These are phyloP conservation scores for Gyps fulvus DNA, from an alignment of 2,113 vertebrate species.

Conservation along the genomic window DNA sequence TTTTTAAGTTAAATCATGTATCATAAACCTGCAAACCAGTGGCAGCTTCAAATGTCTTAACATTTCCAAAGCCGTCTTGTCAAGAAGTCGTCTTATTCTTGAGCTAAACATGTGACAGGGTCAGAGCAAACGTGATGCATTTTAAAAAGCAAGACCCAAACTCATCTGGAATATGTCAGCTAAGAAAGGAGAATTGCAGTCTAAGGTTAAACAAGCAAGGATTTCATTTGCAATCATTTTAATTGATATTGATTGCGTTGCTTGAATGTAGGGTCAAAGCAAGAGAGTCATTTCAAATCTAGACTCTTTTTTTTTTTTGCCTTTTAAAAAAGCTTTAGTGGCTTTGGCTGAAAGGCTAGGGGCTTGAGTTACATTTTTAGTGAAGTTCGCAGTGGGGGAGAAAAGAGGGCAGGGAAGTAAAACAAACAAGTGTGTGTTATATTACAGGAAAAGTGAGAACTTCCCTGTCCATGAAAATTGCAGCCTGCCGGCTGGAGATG, in stretches of 20 bases:
- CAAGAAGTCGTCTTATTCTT: conserved; percentile 27
- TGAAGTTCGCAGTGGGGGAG: neutral
- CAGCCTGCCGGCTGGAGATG: neutral
- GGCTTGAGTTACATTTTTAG: neutral
- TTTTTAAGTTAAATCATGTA: conserved; percentile 24
- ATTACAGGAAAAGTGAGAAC: neutral
- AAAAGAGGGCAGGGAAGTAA: neutral
- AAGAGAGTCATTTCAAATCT: neutral
- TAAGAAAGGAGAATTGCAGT: conserved; percentile 5
- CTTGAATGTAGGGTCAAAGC: conserved; percentile 9
- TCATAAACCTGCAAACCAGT: conserved; percentile 2
- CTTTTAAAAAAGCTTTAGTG: neutral
- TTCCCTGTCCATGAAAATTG: neutral
- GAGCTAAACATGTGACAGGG: neutral
- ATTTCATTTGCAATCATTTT: conserved; percentile 52
- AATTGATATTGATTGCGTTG: conserved; percentile 43
- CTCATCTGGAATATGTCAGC: conserved; percentile 45
- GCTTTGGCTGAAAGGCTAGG: neutral
- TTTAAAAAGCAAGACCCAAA: conserved; percentile 2
- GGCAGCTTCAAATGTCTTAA: conserved; percentile 30
- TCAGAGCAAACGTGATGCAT: conserved; percentile 1
- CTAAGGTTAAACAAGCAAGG: conserved; percentile 58
- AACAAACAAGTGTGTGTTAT: neutral
- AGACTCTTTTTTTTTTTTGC: neutral
- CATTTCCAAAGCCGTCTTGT: conserved; percentile 37